Evolutionary conservation across 2,888 invertebrate genomes (phyloP).

Genomic region (Biston betularia): DNA sequence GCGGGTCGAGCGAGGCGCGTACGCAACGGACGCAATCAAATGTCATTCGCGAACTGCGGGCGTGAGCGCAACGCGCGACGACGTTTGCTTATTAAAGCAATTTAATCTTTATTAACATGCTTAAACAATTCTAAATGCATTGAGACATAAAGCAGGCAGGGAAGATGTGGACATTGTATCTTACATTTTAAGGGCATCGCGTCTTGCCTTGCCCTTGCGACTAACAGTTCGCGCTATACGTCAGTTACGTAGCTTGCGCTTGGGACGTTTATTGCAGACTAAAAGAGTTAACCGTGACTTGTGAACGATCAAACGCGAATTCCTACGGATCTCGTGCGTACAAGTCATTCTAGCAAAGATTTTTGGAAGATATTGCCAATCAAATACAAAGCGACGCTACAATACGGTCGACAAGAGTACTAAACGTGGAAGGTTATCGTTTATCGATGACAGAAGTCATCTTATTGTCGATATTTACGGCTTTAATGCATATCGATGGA

Average conservation of each 20-base stretch:
- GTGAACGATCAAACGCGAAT: conserved; percentile 49
- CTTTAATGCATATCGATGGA: conserved; percentile 26
- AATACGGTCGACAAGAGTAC: conserved; percentile 37
- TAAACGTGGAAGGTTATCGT: conserved; percentile 36
- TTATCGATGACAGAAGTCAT: conserved; percentile 37
- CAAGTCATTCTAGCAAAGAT: conserved; percentile 30
- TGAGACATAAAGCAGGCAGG: background rate
- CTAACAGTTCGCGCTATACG: background rate
- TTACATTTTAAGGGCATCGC: background rate
- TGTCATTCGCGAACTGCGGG: conserved; percentile 57
- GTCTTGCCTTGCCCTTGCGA: background rate
- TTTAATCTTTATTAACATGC: conserved; percentile 41
- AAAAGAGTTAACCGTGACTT: conserved; percentile 49
- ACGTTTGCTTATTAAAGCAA: background rate
- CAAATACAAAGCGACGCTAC: conserved; percentile 39
- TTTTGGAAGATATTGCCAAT: conserved; percentile 35
- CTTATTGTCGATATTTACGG: conserved; percentile 33
- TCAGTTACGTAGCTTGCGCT: background rate
- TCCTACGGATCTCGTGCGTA: conserved; percentile 29
- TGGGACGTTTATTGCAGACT: conserved; percentile 41
- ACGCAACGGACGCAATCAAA: conserved; percentile 58
- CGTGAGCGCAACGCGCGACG: conserved; percentile 22
- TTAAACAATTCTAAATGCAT: background rate
- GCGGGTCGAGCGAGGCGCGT: conserved; percentile 57
- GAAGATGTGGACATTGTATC: background rate